Evolutionary conservation across 2,888 invertebrate species (phyloP).

Genomic region (Lasioglossum calceatum): DNA sequence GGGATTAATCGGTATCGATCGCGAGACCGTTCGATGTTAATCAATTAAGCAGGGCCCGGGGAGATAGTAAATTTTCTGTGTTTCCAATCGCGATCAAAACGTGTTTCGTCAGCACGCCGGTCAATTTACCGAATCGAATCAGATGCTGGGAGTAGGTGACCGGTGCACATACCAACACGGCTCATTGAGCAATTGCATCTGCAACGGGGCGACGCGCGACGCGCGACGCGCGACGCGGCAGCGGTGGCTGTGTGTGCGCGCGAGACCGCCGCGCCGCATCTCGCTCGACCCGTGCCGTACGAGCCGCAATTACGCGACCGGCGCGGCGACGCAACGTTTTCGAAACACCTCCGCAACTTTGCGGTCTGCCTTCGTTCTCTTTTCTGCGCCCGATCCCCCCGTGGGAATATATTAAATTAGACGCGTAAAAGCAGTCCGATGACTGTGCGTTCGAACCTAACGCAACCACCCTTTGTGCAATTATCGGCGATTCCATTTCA

Average conservation of each 20-base stretch:
- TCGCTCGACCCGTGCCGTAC: constrained; percentile 40
- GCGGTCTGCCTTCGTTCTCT: constrained; percentile 22
- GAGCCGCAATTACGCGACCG: constrained; percentile 42
- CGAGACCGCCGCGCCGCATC: constrained; percentile 47
- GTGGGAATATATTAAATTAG: constrained; percentile 60
- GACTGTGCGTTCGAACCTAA: constrained; percentile 13
- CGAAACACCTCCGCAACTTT: constrained; percentile 56
- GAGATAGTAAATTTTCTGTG: not conserved
- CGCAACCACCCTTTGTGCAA: not conserved
- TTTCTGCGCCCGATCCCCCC: constrained; percentile 31
- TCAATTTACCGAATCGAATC: constrained; percentile 47
- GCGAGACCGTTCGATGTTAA: not conserved
- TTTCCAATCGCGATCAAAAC: constrained; percentile 20
- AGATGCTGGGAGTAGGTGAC: constrained; percentile 62
- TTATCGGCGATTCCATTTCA: not conserved
- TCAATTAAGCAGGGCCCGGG: not conserved
- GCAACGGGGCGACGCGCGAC: constrained; percentile 19
- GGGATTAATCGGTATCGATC: not conserved
- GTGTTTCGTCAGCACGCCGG: not conserved
- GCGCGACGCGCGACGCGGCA: not conserved
- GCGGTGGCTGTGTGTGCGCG: constrained; percentile 29
- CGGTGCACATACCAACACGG: constrained; percentile 62
- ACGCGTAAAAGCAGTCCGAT: constrained; percentile 41
- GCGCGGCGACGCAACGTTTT: constrained; percentile 48
- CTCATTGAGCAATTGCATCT: constrained; percentile 64